Base-by-base conservation (phyloP, 2,888 invertebrate species). In the Brachyptera putata region DNA sequence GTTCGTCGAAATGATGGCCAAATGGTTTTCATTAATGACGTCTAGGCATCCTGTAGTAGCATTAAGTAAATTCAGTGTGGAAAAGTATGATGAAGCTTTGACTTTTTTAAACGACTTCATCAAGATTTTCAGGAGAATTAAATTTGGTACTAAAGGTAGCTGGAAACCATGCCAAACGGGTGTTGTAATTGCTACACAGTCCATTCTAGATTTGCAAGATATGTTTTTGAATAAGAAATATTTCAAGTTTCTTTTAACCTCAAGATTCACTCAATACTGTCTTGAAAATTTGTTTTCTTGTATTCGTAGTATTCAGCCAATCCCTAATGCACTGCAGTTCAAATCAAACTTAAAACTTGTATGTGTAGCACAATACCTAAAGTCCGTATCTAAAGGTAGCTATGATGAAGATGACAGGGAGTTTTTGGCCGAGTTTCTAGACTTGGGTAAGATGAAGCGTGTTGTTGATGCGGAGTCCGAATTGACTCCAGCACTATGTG, bases 21-120 rank as follows among this genome's bases (percentile, higher is more conserved):
- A 66, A 43, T 68, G 67, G 66, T 67, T 68, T 56, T 36, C 30
- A 16, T 50, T 68, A 25, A 67, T 68, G 66, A 67, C 67, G 30
- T 66, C 36, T 14, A 56, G 56, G 22, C 9, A 16, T 36, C 5
- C 18, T 18, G 37, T 11, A 14, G 9, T 56, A 14, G 34, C 56
- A 9, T 21, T 56, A 16, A 39, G 56, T 22, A 30, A 30, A 11
- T 30, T 30, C 16, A 49, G 4, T 14, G 22, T 13, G 16, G 21
- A 43, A 7, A 43, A 18, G 13, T 43, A 43, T 43, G 21, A 43
- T 7, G n/a, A 43, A 43, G 13, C 43, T 43, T 7, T 43, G 13
- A 9, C 5, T 30, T 30, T 30, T 11, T 11, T 30, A 7, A 11
- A 30, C 5, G 30, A 30, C 5, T 30, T 30, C 30, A 30, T 30